phyloP scores from a whole-genome alignment of 2,113 vertebrate species.

The Triplophysa dalaica region DNA sequence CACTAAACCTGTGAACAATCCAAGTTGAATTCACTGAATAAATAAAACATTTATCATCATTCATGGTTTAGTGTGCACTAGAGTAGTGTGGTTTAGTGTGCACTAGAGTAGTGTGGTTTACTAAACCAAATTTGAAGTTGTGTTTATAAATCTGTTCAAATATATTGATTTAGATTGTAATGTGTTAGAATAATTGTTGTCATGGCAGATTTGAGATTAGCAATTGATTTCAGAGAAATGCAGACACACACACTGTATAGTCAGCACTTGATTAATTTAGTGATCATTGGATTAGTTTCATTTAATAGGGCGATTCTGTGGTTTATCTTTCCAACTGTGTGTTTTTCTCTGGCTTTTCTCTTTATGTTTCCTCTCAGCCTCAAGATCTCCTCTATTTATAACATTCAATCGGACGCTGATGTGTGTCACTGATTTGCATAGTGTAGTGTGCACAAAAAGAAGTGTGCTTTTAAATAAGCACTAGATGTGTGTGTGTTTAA shows the following conservation, averaged over 20 bases:
- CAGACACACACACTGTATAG: neutral
- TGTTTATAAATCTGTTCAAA: neutral
- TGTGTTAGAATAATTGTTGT: neutral
- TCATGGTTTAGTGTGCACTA: neutral
- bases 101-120: too few relatives aligned
- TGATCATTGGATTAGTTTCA: neutral
- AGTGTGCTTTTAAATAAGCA: neutral
- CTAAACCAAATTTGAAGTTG: neutral
- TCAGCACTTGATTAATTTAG: neutral
- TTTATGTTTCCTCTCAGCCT: neutral
- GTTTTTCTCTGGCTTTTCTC: neutral
- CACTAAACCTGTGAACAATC: too few relatives aligned
- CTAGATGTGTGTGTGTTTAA: too few relatives aligned
- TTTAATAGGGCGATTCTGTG: neutral
- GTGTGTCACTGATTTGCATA: too few relatives aligned
- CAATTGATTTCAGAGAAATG: constrained; percentile 8
- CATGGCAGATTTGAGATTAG: neutral
- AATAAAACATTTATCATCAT: too few relatives aligned
- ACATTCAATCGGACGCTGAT: constrained; percentile 1
- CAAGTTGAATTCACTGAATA: too few relatives aligned
- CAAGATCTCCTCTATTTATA: constrained; percentile 13
- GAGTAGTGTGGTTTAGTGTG: neutral
- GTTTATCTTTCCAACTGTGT: neutral
- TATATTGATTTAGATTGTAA: neutral
- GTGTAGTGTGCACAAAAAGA: neutral